phyloP scores from a whole-genome alignment of 2,113 vertebrate species.

The Glareola pratincola region DNA sequence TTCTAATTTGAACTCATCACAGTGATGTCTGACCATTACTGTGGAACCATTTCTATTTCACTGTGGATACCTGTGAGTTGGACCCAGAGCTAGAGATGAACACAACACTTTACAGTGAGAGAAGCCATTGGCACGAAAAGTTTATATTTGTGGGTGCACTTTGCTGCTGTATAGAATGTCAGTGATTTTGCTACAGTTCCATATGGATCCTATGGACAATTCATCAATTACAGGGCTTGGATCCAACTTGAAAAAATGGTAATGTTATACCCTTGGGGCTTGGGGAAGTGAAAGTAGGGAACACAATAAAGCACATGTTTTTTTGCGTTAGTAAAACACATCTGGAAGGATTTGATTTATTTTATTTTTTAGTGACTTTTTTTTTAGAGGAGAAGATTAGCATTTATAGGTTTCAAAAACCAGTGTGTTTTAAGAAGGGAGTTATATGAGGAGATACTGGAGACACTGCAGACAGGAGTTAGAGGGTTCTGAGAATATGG shows the following conservation, averaged over 20 bases:
- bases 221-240: background rate
- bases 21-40: background rate
- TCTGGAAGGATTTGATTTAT: background rate
- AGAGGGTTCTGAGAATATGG: background rate
- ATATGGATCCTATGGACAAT: background rate
- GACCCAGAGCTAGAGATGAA: background rate
- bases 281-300: background rate
- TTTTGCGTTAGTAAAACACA: background rate
- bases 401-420: background rate
- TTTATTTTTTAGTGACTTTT: background rate
- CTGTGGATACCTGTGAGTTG: background rate
- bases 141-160: background rate
- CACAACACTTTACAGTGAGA: background rate
- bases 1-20: background rate
- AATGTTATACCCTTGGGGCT: background rate
- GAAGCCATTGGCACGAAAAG: background rate
- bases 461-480: background rate
- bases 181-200: background rate
- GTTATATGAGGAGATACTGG: background rate
- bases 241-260: background rate
- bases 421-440: background rate
- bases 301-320: background rate
- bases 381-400: background rate
- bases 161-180: background rate
- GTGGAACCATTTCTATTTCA: background rate